Evolutionary conservation across 2,888 invertebrate genomes (phyloP), one percentile per base, ranked within the genome.

Genomic region (Julus scanicus): DNA sequence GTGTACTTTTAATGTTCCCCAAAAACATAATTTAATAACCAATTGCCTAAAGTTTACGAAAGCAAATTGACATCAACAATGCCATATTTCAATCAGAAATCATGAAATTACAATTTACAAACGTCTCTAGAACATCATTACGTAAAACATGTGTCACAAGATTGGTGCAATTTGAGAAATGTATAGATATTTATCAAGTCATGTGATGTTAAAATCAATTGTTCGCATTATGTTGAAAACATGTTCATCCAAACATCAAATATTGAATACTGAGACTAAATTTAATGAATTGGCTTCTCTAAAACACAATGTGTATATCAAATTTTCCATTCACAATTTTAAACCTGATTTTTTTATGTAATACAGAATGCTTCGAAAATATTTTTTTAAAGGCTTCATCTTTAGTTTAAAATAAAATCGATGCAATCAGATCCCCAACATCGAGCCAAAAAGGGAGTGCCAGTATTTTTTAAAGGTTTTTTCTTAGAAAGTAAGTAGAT

Each of bases 321-420:
- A n/a, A n/a, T n/a, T n/a, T n/a, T n/a, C n/a, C n/a, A n/a, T n/a
- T n/a, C 44, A 44, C 44, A 44, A 3, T 44, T 44, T 44, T 44
- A 6, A 44, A 44, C 44, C 44, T 53, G 15, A 2, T 53, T 53
- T 53, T 11, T 11, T 2, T 53, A 15, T 8, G 53, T 8, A 53
- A 53, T 53, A 53, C 53, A 53, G 53, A 8, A 2, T 15, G 11
- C 15, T 53, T 53, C 15, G 15, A 53, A 53, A 53, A 15, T 44
- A 3, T 44, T 44, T 44, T 44, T 44, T 44, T 44, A n/a, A 1
- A 20, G 63, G 15, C 37, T 80, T 80, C 80, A 37, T 80, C 80
- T 80, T 80, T 37, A 80, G 80, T 80, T 80, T 80, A 80, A 80
- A 80, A 80, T 80, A 80, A 80, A 80, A 80, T 80, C 80, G 80